phyloP scores from a whole-genome alignment of 2,888 invertebrate genomes.

The Nymphalis c-album region DNA sequence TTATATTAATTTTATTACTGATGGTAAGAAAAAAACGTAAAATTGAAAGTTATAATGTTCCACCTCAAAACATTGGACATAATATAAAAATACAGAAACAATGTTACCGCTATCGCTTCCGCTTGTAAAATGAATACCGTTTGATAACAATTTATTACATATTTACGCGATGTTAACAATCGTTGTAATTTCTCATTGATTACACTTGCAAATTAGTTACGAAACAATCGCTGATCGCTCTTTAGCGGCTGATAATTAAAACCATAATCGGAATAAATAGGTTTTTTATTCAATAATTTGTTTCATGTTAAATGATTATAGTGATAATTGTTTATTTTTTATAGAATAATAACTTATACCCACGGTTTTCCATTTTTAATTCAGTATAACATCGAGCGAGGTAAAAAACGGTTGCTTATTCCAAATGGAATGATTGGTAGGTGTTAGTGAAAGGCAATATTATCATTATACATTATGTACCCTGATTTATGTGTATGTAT shows the following conservation, averaged over 20 bases:
- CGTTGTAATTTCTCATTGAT: slow-evolving; percentile 36
- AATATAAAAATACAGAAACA: background rate
- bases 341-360: no score
- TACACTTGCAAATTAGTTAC: slow-evolving; percentile 34
- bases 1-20: no score
- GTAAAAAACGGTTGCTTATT: no score
- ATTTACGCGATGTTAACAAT: slow-evolving; percentile 38
- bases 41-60: no score
- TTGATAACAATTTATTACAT: slow-evolving; percentile 37
- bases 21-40: no score
- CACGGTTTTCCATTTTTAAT: no score
- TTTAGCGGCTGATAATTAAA: slow-evolving; percentile 13
- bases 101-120: slow-evolving; percentile 17
- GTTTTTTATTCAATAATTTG: background rate
- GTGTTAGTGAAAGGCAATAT: no score
- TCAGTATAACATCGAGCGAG: no score
- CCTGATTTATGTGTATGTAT: no score
- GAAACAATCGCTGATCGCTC: slow-evolving; percentile 26
- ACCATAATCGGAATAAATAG: slow-evolving; percentile 13
- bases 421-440: no score
- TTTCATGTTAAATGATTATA: background rate
- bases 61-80: no score
- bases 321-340: background rate
- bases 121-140: slow-evolving; percentile 14
- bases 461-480: no score